phyloP scores from a whole-genome alignment of 2,888 invertebrate species.

The Zhuqinia jingwanae region DNA sequence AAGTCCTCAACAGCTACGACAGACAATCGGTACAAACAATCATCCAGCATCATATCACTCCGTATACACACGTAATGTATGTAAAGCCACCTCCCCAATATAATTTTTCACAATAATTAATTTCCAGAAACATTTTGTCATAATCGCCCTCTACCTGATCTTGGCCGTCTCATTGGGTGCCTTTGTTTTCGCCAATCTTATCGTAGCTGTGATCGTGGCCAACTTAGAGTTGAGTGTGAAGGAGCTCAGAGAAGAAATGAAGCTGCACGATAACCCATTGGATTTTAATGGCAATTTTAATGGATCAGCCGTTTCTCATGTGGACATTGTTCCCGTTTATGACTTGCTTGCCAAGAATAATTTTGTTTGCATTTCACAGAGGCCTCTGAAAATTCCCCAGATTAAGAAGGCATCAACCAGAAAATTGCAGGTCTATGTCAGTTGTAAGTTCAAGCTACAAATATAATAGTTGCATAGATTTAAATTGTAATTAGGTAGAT shows the following conservation, averaged over 20 bases:
- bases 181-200: slow-evolving; percentile 79
- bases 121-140: slow-evolving; percentile 49
- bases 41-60: too few species aligned
- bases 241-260: slow-evolving; percentile 75
- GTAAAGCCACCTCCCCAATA: too few species aligned
- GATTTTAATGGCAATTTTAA: slow-evolving; percentile 51
- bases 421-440: slow-evolving; percentile 72
- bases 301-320: background rate
- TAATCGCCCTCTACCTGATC: slow-evolving; percentile 73
- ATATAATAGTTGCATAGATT: too few species aligned
- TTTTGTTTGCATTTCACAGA: slow-evolving; percentile 67
- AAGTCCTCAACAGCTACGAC: slow-evolving; percentile 39
- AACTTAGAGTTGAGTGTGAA: slow-evolving; percentile 77
- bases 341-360: slow-evolving; percentile 71
- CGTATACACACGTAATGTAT: too few species aligned
- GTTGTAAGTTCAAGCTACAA: too few species aligned
- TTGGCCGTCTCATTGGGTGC: slow-evolving; percentile 76
- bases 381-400: slow-evolving; percentile 74
- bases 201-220: slow-evolving; percentile 78
- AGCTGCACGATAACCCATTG: slow-evolving; percentile 71
- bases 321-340: slow-evolving; percentile 73
- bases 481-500: too few species aligned
- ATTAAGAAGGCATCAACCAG: slow-evolving; percentile 59
- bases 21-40: slow-evolving; percentile 7
- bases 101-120: background rate